Evolutionary conservation across 2,888 invertebrate species (phyloP).

Genomic region (Andrena haemorrhoa): DNA sequence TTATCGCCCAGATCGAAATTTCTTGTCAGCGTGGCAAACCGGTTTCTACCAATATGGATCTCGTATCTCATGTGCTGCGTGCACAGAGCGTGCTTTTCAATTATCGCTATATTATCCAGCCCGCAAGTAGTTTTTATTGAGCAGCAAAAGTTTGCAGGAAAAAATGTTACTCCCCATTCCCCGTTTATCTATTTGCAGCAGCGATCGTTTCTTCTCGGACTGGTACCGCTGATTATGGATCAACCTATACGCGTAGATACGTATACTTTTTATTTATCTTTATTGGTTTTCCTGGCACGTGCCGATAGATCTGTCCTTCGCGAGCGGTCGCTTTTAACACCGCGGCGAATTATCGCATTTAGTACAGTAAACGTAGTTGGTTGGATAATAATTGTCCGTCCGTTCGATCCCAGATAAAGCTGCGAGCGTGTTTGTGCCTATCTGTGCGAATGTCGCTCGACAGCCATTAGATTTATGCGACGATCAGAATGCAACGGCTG

Average conservation of each 20-base stretch:
- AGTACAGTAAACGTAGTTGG: background rate
- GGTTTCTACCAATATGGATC: conserved; percentile 4
- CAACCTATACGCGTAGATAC: background rate
- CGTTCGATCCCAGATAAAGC: background rate
- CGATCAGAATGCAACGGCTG: conserved; percentile 18
- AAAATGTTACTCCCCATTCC: background rate
- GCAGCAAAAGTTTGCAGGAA: too few relatives aligned
- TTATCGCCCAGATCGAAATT: background rate
- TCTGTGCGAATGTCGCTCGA: conserved; percentile 7
- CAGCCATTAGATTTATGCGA: conserved; percentile 36
- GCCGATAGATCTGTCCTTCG: background rate
- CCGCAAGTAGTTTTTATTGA: too few relatives aligned
- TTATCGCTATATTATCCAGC: conserved; percentile 28
- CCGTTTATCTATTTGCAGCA: too few relatives aligned
- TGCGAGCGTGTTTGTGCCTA: background rate
- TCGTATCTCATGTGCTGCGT: conserved; percentile 3
- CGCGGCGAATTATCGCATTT: conserved; percentile 4
- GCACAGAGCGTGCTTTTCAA: conserved; percentile 26
- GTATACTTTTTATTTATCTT: conserved; percentile 25
- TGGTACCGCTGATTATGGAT: background rate
- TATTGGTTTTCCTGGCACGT: conserved; percentile 1
- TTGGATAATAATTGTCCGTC: background rate
- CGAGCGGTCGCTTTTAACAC: background rate
- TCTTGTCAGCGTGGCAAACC: background rate
- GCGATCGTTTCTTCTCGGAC: background rate